Percentiles rank a stretch among this genome's conserved stretches.
phyloP scores from a whole-genome alignment of 2,113 vertebrate species.

The Acinonyx jubatus region DNA sequence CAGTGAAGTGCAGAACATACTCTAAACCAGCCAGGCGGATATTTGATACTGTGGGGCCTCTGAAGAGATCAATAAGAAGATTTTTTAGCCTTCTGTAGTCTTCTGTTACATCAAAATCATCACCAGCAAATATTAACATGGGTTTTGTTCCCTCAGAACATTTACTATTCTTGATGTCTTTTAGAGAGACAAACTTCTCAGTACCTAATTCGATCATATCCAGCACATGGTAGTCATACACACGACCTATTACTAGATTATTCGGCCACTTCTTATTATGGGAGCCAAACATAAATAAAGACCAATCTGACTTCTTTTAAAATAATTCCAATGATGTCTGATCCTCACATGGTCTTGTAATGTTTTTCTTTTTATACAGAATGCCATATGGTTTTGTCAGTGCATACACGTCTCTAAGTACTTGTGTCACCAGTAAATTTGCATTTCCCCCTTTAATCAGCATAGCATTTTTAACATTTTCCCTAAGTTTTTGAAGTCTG shows the following conservation, averaged over 20 bases:
- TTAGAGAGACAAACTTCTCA: constrained; percentile 93
- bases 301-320: constrained; percentile 97
- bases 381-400: no score
- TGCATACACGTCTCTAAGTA: constrained; percentile 90
- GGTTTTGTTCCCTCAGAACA: constrained; percentile 97
- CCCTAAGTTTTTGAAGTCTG: constrained; percentile 85
- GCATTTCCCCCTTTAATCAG: constrained; percentile 97
- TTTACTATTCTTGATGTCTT: constrained; percentile 88
- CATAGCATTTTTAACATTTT: constrained; percentile 94
- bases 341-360: no score
- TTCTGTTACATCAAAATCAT: constrained; percentile 90
- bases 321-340: constrained; percentile 91
- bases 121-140: constrained; percentile 96
- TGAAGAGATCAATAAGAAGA: constrained; percentile 96
- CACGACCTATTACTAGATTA: constrained; percentile 95
- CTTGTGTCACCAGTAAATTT: constrained; percentile 88
- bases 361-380: no score
- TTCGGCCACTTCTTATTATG: constrained; percentile 98
- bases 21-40: constrained; percentile 96
- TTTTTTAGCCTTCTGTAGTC: constrained; percentile 93
- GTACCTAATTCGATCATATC: constrained; percentile 98
- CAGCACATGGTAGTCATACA: constrained; percentile 97
- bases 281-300: constrained; percentile 96
- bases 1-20: constrained; percentile 94
- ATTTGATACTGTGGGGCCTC: constrained; percentile 90